Conservation (phyloP, 2,888 invertebrate species). For the Matsumyia berberina region DNA sequence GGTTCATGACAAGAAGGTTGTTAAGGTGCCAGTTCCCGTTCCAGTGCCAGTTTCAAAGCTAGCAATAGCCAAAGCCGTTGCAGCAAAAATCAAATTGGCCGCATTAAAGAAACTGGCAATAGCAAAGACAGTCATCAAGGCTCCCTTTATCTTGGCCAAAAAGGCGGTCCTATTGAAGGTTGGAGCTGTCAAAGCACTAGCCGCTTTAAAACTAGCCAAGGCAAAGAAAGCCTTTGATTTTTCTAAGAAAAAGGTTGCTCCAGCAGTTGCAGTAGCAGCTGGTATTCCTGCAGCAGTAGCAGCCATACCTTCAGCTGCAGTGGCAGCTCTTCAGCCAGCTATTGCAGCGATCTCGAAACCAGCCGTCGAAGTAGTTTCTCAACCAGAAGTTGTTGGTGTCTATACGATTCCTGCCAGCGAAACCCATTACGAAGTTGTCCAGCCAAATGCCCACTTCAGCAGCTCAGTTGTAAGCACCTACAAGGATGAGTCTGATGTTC, state of each 20-base stretch:
- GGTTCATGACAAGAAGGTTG: conserved; percentile 20
- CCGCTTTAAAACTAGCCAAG: conserved; percentile 43
- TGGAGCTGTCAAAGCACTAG: conserved; percentile 46
- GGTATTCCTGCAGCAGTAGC: conserved; percentile 25
- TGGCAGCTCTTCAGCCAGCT: conserved; percentile 5
- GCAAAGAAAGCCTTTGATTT: conserved; percentile 34
- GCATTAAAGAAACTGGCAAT: conserved; percentile 54
- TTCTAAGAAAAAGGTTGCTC: conserved; percentile 39
- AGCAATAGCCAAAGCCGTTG: conserved; percentile 40
- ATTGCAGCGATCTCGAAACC: neutral
- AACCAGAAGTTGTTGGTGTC: conserved; percentile 11
- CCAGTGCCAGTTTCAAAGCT: conserved; percentile 14
- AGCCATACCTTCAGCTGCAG: conserved; percentile 5
- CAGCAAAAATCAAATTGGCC: conserved; percentile 52
- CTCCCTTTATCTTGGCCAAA: conserved; percentile 51
- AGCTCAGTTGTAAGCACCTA: conserved; percentile 15
- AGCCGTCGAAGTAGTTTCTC: neutral
- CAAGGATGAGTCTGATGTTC: conserved; percentile 15
- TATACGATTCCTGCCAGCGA: conserved; percentile 24
- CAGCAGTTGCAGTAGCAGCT: conserved; percentile 23
- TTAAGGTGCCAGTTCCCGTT: conserved; percentile 10
- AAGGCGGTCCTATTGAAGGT: conserved; percentile 48
- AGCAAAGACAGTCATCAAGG: conserved; percentile 27
- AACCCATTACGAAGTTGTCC: conserved; percentile 18
- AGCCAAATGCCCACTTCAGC: conserved; percentile 32